Conservation (phyloP, 2,888 invertebrate genomes). For the Hypena proboscidalis region DNA sequence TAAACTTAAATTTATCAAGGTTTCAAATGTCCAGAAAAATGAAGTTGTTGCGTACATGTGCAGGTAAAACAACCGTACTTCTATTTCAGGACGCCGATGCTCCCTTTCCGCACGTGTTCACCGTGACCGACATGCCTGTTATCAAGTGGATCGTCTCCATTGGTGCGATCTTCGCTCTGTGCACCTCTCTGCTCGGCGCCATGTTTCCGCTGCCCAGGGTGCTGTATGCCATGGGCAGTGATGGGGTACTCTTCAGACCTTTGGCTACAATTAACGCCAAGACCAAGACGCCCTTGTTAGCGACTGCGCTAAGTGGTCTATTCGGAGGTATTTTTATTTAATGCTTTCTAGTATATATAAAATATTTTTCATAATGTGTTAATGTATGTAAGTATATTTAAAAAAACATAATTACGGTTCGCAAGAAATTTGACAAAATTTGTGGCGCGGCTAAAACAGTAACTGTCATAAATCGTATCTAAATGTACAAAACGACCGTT, state of each 20-base stretch:
- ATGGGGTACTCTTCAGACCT: slow-evolving; percentile 92
- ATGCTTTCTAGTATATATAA: too few relatives aligned
- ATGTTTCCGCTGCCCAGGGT: slow-evolving; percentile 96
- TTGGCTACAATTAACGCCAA: slow-evolving; percentile 88
- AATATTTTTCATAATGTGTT: too few relatives aligned
- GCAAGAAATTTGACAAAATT: too few relatives aligned
- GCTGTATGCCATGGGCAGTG: slow-evolving; percentile 95
- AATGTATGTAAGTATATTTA: too few relatives aligned
- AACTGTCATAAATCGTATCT: too few relatives aligned
- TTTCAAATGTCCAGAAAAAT: too few relatives aligned
- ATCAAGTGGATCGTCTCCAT: slow-evolving; percentile 96
- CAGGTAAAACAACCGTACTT: too few relatives aligned
- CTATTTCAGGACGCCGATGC: slow-evolving; percentile 91
- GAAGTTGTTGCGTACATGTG: too few relatives aligned
- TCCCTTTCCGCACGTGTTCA: slow-evolving; percentile 95
- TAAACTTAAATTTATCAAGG: background rate
- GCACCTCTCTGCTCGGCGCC: slow-evolving; percentile 93
- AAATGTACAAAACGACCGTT: too few relatives aligned
- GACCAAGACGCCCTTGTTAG: slow-evolving; percentile 92
- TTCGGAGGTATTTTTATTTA: too few relatives aligned
- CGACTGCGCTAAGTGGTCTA: slow-evolving; percentile 91
- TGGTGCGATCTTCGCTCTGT: slow-evolving; percentile 96
- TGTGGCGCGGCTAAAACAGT: too few relatives aligned
- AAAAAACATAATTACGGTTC: too few relatives aligned
- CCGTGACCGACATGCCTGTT: slow-evolving; percentile 89